A percentile compares a stretch with the other conserved stretches of the same genome.
These are phyloP conservation scores for Phortica okadai DNA, from an alignment of 2,888 invertebrate species.

Conservation along the genomic window DNA sequence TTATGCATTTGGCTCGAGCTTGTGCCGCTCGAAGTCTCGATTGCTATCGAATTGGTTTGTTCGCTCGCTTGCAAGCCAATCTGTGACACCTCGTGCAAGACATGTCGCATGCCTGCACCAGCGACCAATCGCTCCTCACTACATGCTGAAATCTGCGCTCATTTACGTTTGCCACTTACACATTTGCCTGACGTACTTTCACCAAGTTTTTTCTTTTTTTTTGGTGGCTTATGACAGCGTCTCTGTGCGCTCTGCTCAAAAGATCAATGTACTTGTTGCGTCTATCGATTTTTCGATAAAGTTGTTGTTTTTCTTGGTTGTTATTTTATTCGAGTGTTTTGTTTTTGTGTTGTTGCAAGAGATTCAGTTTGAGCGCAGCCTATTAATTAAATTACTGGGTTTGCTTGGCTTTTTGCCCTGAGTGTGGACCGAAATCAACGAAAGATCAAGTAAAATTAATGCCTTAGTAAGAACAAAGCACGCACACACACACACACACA, in stretches of 20 bases:
- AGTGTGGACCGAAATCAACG: not conserved
- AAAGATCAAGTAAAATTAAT: not conserved
- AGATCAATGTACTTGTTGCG: slow-evolving; percentile 58
- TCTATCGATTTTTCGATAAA: slow-evolving; percentile 21
- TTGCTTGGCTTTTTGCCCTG: slow-evolving; percentile 1
- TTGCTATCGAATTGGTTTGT: slow-evolving; percentile 36
- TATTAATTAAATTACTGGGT: not conserved
- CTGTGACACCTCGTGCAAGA: slow-evolving; percentile 55
- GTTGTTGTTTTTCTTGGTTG: slow-evolving; percentile 13
- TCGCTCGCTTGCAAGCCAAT: slow-evolving; percentile 41
- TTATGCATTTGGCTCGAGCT: slow-evolving; percentile 51
- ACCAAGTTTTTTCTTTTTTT: slow-evolving; percentile 38
- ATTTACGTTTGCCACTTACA: slow-evolving; percentile 11
- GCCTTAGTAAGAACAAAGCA: not conserved
- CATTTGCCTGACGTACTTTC: slow-evolving; percentile 46
- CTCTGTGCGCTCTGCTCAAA: not conserved
- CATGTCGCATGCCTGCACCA: slow-evolving; percentile 15
- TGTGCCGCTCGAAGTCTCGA: slow-evolving; percentile 10
- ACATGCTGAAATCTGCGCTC: not conserved
- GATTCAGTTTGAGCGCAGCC: not conserved
- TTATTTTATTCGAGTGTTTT: not conserved
- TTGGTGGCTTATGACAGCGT: slow-evolving; percentile 32
- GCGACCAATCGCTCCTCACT: not conserved
- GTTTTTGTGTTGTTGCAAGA: not conserved
- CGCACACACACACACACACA: slow-evolving; percentile 9